Evolutionary conservation across 2,888 invertebrate species (phyloP), one percentile per base, ranked within the genome.

Genomic region (Stratiomys singularior): DNA sequence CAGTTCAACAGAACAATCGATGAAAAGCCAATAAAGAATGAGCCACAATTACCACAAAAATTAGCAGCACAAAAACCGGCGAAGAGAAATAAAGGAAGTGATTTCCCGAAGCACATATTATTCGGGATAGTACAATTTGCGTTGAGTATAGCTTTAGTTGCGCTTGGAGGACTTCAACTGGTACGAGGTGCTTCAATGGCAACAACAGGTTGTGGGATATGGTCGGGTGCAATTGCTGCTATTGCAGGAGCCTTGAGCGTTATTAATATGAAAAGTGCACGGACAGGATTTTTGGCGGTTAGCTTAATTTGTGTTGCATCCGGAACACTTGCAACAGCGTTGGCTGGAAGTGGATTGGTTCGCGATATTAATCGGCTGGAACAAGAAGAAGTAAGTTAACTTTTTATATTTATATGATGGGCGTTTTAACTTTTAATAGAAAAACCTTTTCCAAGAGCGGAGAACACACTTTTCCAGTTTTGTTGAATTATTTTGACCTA

Each of bases 221-320:
- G 86, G 87, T 83, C 86, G 9, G 87, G 87, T 2, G 81, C 84
- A 21, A 84, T 85, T 80, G 86, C 86, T 15, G 86, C 86, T 1
- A 83, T 86, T 30, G 85, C 87, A 2, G 87, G 87, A 56, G 85
- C 87, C 37, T 78, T 87, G 81, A 87, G 87, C 69, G 86, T 87
- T 78, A 86, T 87, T 72, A 86, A 87, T 82, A 83, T 87, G 81
- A 83, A 85, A 37, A 86, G 86, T 78, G 85, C 86, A 1, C 85
- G 85, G 79, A 86, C 86, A 28, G 87, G 86, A 46, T 87, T 87
- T 81, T 78, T 87, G 81, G 87, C 87, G 11, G 81, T 86, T 15
- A 87, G 86, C 81, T 82, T 87, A 81, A 85, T 87, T 52, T 87
- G 87, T 81, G 86, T 87, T 64, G 87, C 87, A 4, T 85, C 86